Percentiles rank a stretch among this genome's conserved stretches.
These are phyloP conservation scores for Stichopus chloronotus DNA, from an alignment of 35 echinoderm and acorn worm genomes.

Conservation along the genomic window DNA sequence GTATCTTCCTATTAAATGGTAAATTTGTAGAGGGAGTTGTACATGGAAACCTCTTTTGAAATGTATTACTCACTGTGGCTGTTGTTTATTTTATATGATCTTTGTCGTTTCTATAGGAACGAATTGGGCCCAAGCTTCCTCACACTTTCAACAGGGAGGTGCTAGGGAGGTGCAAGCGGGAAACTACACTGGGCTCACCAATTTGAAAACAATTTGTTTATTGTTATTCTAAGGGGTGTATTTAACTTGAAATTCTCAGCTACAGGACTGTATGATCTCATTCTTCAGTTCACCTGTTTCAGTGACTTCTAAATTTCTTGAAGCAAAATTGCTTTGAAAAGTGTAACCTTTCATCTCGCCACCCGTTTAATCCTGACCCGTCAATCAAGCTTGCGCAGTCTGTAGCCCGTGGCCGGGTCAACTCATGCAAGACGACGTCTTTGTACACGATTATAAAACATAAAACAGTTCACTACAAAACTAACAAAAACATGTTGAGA, in stretches of 20 bases:
- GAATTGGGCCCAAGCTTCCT: too few relatives aligned
- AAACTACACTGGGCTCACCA: too few relatives aligned
- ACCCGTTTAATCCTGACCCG: neutral
- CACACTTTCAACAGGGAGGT: too few relatives aligned
- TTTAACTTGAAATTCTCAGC: neutral
- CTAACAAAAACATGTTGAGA: constrained; percentile 6
- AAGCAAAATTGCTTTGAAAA: neutral
- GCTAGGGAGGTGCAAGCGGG: too few relatives aligned
- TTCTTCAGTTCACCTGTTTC: neutral
- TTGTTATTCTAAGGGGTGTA: neutral
- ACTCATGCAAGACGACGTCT: neutral
- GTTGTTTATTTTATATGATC: too few relatives aligned
- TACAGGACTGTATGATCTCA: neutral
- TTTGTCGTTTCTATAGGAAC: too few relatives aligned
- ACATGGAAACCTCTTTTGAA: too few relatives aligned
- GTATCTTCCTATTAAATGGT: too few relatives aligned
- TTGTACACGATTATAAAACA: neutral
- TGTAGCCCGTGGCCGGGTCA: neutral
- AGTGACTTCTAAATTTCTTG: neutral
- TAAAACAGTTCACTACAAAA: neutral
- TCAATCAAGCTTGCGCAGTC: neutral
- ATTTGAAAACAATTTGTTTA: neutral
- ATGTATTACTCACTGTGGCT: too few relatives aligned
- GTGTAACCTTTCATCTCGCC: neutral
- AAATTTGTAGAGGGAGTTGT: too few relatives aligned